Conservation (phyloP, 2,797 vertebrate genomes). For the Thamnophis elegans region DNA sequence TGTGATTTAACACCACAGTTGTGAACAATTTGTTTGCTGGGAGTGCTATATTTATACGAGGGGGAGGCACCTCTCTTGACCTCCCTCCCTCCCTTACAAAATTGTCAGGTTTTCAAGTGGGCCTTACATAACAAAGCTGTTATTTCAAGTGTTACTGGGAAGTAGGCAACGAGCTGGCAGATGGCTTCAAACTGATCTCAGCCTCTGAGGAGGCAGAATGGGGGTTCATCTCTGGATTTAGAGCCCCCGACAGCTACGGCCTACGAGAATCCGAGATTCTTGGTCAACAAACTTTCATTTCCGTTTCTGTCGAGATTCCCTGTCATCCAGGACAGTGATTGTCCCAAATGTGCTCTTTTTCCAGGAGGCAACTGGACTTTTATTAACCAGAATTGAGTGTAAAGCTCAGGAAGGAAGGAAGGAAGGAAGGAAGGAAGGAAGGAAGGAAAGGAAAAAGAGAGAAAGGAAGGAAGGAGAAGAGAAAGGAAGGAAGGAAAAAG, state of each 20-base stretch:
- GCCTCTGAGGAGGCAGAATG: background rate
- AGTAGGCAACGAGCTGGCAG: background rate
- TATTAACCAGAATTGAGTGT: background rate
- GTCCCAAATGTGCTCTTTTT: too few relatives aligned
- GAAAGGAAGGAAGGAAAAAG: too few relatives aligned
- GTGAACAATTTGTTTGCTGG: background rate
- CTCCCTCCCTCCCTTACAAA: background rate
- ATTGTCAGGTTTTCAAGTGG: background rate
- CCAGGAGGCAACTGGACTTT: too few relatives aligned
- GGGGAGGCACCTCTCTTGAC: background rate
- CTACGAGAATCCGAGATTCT: too few relatives aligned
- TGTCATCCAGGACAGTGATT: too few relatives aligned
- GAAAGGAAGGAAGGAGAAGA: too few relatives aligned
- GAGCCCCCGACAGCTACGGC: background rate
- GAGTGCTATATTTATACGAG: constrained; percentile 2
- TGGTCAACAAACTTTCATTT: background rate
- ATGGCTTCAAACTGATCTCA: too few relatives aligned
- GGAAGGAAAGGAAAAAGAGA: too few relatives aligned
- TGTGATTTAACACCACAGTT: constrained; percentile 22
- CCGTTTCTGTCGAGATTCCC: too few relatives aligned
- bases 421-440: too few relatives aligned
- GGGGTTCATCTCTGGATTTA: background rate
- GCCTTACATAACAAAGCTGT: constrained; percentile 25
- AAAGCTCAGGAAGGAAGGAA: too few relatives aligned
- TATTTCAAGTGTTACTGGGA: background rate